phyloP scores from a whole-genome alignment of 2,113 vertebrate species.

The Chloropsis hardwickii region DNA sequence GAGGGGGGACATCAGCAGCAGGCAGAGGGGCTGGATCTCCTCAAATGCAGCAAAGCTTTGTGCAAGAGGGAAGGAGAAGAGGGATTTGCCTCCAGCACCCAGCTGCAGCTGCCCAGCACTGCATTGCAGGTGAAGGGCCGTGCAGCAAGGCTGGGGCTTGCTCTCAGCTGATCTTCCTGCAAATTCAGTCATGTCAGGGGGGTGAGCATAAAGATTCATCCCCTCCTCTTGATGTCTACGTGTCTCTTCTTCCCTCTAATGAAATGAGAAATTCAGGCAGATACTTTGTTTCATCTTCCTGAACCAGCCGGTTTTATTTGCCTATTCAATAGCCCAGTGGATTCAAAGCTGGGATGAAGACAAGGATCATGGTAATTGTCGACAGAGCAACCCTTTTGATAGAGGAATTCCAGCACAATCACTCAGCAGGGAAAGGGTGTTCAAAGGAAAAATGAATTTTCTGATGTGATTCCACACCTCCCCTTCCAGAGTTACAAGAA shows the following conservation, averaged over 20 bases:
- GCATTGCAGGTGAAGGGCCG: constrained; percentile 86
- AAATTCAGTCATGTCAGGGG: not conserved
- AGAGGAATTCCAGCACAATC: not conserved
- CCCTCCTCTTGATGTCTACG: constrained; percentile 10
- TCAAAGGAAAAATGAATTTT: constrained; percentile 9
- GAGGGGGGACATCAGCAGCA: constrained; percentile 5
- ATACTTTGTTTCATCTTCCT: constrained; percentile 15
- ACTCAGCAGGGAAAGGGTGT: not conserved
- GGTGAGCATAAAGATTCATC: not conserved
- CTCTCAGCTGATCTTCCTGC: constrained; percentile 38
- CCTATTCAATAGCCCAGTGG: not conserved
- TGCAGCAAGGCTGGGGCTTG: constrained; percentile 33
- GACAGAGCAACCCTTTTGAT: not conserved
- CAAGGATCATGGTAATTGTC: not conserved
- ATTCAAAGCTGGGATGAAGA: not conserved
- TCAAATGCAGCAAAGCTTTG: constrained; percentile 39
- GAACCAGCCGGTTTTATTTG: constrained; percentile 49
- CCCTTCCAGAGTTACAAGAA: not conserved
- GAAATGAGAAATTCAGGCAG: not conserved
- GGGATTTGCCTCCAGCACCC: constrained; percentile 68
- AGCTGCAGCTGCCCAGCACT: constrained; percentile 79
- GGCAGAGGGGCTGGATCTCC: not conserved
- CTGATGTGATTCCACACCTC: not conserved
- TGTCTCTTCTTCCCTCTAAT: not conserved
- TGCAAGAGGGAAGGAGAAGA: constrained; percentile 33